A percentile compares a stretch with the other conserved stretches of the same genome.
Conservation (phyloP, 2,888 invertebrate species). For the Polylopha cassiicola region DNA sequence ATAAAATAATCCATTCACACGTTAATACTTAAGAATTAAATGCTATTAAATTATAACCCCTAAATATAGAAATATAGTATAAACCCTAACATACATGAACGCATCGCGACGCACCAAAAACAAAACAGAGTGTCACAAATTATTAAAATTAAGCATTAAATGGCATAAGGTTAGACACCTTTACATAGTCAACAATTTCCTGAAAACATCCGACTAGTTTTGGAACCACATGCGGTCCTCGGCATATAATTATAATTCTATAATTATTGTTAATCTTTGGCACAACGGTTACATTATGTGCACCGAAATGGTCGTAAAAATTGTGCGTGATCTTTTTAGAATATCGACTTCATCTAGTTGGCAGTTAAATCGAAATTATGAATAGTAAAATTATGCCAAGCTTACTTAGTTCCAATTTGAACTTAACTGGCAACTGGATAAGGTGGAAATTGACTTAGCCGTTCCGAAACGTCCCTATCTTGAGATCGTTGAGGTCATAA, state of each 20-base stretch:
- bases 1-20: constrained; percentile 30
- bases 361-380: constrained; percentile 8
- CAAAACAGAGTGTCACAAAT: constrained; percentile 48
- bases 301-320: constrained; percentile 26
- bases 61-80: constrained; percentile 46
- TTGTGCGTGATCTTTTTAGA: constrained; percentile 44
- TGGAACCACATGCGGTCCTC: constrained; percentile 15
- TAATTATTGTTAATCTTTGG: constrained; percentile 24
- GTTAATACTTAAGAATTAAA: constrained; percentile 23
- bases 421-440: constrained; percentile 10
- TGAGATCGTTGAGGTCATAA: constrained; percentile 33
- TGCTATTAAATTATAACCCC: constrained; percentile 23
- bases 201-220: constrained; percentile 7
- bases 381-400: constrained; percentile 9
- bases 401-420: constrained; percentile 1
- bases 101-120: constrained; percentile 65
- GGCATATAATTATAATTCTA: constrained; percentile 18
- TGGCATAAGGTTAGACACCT: constrained; percentile 25
- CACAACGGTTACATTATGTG: constrained; percentile 30
- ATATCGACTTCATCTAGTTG: constrained; percentile 21
- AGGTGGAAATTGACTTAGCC: constrained; percentile 4
- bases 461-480: constrained; percentile 23
- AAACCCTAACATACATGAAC: constrained; percentile 68
- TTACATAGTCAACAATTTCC: constrained; percentile 2
- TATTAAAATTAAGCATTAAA: constrained; percentile 23